These are phyloP conservation scores for Sapayoa aenigma DNA, from an alignment of 2,113 vertebrate genomes.

Conservation along the genomic window DNA sequence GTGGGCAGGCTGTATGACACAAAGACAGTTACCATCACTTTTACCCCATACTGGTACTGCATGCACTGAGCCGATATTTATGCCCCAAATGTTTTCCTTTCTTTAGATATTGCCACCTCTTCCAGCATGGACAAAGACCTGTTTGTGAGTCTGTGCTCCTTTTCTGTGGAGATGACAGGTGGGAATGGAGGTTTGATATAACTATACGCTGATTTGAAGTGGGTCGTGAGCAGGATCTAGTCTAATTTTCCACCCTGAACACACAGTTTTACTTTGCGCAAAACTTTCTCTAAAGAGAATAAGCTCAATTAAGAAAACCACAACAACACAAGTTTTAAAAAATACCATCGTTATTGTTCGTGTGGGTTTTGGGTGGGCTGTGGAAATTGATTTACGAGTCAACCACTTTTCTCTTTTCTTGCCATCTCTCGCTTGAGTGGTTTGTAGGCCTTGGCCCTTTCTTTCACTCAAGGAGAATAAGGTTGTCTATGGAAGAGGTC, in stretches of 20 bases:
- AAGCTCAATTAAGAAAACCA: constrained; percentile 59
- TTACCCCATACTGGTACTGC: accelerated
- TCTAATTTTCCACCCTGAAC: neutral
- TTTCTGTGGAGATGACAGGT: constrained; percentile 44
- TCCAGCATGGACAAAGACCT: neutral
- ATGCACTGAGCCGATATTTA: neutral
- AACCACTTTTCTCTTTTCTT: constrained; percentile 82
- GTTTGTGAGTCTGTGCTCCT: constrained; percentile 11
- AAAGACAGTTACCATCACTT: neutral
- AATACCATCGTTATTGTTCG: constrained; percentile 31
- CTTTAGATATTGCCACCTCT: constrained; percentile 10
- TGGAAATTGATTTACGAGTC: constrained; percentile 86
- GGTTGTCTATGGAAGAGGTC: constrained; percentile 83
- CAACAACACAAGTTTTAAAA: constrained; percentile 56
- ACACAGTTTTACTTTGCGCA: constrained; percentile 8
- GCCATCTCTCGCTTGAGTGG: constrained; percentile 83
- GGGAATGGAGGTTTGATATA: neutral
- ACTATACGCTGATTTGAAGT: neutral
- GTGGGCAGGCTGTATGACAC: accelerated
- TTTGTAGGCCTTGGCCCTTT: constrained; percentile 77
- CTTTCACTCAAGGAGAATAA: constrained; percentile 83
- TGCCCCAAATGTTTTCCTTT: neutral
- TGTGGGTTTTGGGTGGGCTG: constrained; percentile 83
- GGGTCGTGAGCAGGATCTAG: neutral
- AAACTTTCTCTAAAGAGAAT: constrained; percentile 46